Evolutionary conservation across 2,888 invertebrate species (phyloP).

Genomic region (Leptogaster cylindrica): DNA sequence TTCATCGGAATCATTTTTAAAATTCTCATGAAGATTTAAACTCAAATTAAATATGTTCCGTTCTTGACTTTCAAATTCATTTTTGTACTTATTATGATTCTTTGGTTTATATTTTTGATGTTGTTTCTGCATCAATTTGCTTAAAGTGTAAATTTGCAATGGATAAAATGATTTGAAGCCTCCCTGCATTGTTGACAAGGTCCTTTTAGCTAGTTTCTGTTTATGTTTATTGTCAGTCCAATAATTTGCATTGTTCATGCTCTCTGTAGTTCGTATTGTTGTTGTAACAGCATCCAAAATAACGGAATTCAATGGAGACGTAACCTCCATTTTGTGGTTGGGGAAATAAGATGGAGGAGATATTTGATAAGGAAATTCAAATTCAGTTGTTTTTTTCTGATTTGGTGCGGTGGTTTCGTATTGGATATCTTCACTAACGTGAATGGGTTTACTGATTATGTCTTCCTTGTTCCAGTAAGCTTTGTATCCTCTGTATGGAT

Average conservation of each 20-base stretch:
- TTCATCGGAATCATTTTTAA: not conserved
- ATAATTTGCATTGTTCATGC: not conserved
- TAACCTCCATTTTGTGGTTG: not conserved
- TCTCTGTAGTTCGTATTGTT: conserved; percentile 1
- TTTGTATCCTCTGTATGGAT: conserved; percentile 7
- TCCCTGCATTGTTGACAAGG: conserved; percentile 13
- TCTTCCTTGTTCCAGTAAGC: conserved; percentile 20
- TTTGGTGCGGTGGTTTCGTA: not conserved
- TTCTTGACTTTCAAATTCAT: not conserved
- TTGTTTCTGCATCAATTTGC: conserved; percentile 7
- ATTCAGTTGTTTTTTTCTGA: not conserved
- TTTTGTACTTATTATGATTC: not conserved
- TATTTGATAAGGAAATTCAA: not conserved
- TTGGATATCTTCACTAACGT: conserved; percentile 10
- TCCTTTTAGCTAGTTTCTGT: not conserved
- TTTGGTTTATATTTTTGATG: not conserved
- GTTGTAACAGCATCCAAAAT: not conserved
- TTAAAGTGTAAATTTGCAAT: conserved; percentile 25
- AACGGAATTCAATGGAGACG: not conserved
- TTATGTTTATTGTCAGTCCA: not conserved
- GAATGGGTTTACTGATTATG: conserved; percentile 14
- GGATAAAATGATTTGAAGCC: conserved; percentile 27
- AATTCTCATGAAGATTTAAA: not conserved
- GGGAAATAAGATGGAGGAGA: not conserved
- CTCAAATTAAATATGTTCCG: not conserved